phyloP scores from a whole-genome alignment of 2,113 vertebrate species.

The Vombatus ursinus region DNA sequence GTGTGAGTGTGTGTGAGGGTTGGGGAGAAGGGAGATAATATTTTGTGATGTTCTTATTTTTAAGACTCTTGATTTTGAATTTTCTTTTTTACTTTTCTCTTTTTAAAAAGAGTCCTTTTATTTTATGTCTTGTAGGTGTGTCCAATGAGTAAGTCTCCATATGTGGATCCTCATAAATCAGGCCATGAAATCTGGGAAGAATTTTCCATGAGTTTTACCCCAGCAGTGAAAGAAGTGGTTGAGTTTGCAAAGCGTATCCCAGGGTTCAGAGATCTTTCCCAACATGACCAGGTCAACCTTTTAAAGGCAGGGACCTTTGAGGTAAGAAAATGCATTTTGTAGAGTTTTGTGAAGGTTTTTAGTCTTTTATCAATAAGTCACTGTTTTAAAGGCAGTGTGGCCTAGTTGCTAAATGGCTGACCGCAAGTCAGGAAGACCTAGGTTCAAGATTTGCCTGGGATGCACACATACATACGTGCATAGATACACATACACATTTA shows the following conservation, averaged over 20 bases:
- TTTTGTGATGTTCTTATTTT: slow-evolving; percentile 33
- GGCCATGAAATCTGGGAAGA: slow-evolving; percentile 99
- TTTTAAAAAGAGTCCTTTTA: slow-evolving; percentile 64
- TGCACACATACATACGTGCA: not conserved
- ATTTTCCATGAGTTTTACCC: slow-evolving; percentile 98
- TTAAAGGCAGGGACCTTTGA: slow-evolving; percentile 98
- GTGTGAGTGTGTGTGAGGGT: no score
- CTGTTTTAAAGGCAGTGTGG: not conserved
- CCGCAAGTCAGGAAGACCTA: not conserved
- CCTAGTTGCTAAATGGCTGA: not conserved
- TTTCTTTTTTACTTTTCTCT: not conserved
- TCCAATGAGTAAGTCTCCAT: slow-evolving; percentile 94
- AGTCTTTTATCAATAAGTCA: slow-evolving; percentile 23
- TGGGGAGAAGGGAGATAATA: not conserved
- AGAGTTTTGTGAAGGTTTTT: slow-evolving; percentile 3
- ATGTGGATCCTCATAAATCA: slow-evolving; percentile 93
- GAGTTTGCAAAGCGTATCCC: slow-evolving; percentile 98
- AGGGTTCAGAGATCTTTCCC: slow-evolving; percentile 94
- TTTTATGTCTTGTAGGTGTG: slow-evolving; percentile 88
- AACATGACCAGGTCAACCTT: slow-evolving; percentile 96
- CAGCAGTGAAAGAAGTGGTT: slow-evolving; percentile 97
- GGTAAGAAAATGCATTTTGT: slow-evolving; percentile 78
- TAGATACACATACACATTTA: no score
- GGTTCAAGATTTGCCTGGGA: not conserved
- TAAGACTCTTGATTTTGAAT: slow-evolving; percentile 4